Conservation (phyloP, 1,140 invertebrate genomes). For the Drosophila cardini region DNA sequence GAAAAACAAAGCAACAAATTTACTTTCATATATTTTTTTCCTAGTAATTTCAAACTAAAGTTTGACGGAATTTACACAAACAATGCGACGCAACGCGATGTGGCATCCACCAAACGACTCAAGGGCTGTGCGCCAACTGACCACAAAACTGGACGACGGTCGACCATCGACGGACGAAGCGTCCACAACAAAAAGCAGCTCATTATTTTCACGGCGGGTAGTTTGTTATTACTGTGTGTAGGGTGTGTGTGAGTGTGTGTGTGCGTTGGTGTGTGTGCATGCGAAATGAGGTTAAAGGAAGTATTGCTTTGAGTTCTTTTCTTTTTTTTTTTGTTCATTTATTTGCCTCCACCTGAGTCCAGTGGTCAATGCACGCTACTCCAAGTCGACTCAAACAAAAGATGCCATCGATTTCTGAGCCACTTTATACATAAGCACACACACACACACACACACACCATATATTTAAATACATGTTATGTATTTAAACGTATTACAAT, state of each 20-base stretch:
- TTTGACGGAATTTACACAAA: conserved; percentile 51
- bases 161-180: conserved; percentile 34
- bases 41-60: background rate
- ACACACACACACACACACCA: no score
- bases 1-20: conserved; percentile 30
- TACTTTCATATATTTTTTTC: background rate
- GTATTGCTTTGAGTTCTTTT: conserved; percentile 45
- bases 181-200: conserved; percentile 66
- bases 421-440: conserved; percentile 25
- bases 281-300: conserved; percentile 84
- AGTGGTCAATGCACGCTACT: conserved; percentile 77
- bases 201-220: conserved; percentile 59
- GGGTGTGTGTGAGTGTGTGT: conserved; percentile 28
- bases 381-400: conserved; percentile 44
- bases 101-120: conserved; percentile 55
- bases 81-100: conserved; percentile 30
- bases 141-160: conserved; percentile 61
- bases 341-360: conserved; percentile 23
- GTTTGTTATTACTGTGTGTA: conserved; percentile 45
- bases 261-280: conserved; percentile 38
- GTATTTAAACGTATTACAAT: conserved; percentile 51
- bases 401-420: conserved; percentile 72
- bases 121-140: conserved; percentile 78
- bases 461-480: conserved; percentile 42
- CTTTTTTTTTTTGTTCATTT: conserved; percentile 23